These are phyloP conservation scores for Haplotaxodon microlepis DNA, from an alignment of 2,113 vertebrate genomes.

Conservation along the genomic window DNA sequence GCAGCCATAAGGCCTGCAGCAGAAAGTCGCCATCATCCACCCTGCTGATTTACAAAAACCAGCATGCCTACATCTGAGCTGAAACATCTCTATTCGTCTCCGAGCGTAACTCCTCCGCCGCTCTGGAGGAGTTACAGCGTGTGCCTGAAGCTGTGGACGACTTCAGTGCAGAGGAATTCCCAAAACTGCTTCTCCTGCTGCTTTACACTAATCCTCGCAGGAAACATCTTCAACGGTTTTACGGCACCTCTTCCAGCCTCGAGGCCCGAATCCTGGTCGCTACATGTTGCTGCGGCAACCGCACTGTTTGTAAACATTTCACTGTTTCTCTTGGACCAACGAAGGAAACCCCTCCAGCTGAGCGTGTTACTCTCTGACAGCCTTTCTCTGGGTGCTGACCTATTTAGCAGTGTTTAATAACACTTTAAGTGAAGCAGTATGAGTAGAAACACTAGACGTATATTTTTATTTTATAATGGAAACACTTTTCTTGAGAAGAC, in stretches of 20 bases:
- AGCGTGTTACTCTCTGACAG: background rate
- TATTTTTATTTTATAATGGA: background rate
- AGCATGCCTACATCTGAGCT: background rate
- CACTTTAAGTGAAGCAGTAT: background rate
- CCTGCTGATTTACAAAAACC: background rate
- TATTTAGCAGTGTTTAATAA: background rate
- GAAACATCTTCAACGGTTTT: conserved; percentile 43
- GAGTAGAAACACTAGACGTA: background rate
- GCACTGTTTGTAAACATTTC: conserved; percentile 52
- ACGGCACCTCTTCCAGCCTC: conserved; percentile 30
- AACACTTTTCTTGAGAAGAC: background rate
- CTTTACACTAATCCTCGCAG: conserved; percentile 47
- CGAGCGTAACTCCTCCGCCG: background rate
- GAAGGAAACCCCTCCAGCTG: background rate
- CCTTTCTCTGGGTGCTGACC: background rate
- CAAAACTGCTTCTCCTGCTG: conserved; percentile 76
- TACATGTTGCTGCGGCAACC: conserved; percentile 46
- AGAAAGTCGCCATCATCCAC: background rate
- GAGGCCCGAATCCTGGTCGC: background rate
- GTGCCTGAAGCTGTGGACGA: conserved; percentile 73
- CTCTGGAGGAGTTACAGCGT: conserved; percentile 68
- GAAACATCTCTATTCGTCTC: background rate
- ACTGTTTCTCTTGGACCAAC: background rate
- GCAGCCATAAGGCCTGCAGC: background rate
- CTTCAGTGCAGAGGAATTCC: conserved; percentile 81